Evolutionary conservation across 2,113 vertebrate genomes (phyloP), one percentile per base, ranked within the genome.

Genomic region (Muntiacus muntjak): DNA sequence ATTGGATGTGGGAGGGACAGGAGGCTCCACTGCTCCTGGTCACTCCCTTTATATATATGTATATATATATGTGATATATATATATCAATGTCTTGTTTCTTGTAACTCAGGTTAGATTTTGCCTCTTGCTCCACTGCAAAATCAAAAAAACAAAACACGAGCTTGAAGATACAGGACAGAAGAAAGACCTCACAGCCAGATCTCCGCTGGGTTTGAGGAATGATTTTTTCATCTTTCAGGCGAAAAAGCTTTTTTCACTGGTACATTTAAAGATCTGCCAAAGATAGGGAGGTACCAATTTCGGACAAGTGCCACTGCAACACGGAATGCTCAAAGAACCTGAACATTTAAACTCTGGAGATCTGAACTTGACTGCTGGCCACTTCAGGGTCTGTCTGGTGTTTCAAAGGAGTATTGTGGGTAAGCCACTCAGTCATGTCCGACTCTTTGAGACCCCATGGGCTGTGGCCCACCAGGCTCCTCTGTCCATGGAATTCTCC

Each of bases 151-250:
- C 17, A 71, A 71, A 71, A 40, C 67, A 36, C 23, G 52, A 91
- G 57, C 84, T 67, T 87, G 89, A 92, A 94, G 92, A 96, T 54
- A 92, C 88, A 71, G 60, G 81, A 95, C 96, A 78, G 87, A 92
- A 95, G 88, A 71, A 23, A 71, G 67, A 71, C 67, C 67, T 71
- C 67, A 40, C n/a, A 71, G n/a, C n/a, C 67, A 71, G 67, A 71
- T 71, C 67, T 71, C 67, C 4, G 11, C n/a, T 12, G 19, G 36
- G 67, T 40, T 23, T 23, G 67, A 40, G n/a, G 67, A 71, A 71
- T 71, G 67, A 71, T 40, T 71, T 71, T 21, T 71, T 11, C n/a
- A 23, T n/a, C 10, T 71, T 71, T 40, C 23, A 71, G 19, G 67
- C 10, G 10, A 71, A 71, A 71, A 40, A 23, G 67, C n/a, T 40